Evolutionary conservation across 2,113 vertebrate genomes (phyloP).

Genomic region (Ptychochromis oligacanthus): DNA sequence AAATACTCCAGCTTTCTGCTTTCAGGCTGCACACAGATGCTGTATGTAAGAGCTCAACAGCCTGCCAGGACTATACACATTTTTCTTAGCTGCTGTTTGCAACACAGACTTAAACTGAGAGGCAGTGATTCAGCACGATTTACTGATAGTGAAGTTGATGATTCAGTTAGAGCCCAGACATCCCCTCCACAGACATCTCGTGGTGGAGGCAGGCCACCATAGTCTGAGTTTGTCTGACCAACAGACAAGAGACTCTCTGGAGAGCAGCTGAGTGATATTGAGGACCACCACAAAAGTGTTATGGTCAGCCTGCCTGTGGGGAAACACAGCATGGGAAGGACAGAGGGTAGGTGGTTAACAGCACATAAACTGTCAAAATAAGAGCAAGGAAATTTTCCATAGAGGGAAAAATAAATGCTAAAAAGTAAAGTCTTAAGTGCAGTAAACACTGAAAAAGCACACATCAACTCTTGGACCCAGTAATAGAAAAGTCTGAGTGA

Average conservation of each 20-base stretch:
- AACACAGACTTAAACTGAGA: accelerated
- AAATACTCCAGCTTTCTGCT: neutral
- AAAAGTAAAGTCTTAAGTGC: neutral
- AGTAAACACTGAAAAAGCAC: neutral
- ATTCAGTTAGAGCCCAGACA: no score
- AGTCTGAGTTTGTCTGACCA: no score
- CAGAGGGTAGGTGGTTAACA: neutral
- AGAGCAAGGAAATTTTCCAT: accelerated
- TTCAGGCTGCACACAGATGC: neutral
- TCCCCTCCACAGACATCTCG: no score
- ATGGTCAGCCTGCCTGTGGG: no score
- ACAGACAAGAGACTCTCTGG: no score
- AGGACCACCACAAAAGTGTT: no score
- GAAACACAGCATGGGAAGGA: no score
- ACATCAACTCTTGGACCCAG: neutral
- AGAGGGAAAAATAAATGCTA: neutral
- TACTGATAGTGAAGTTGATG: neutral
- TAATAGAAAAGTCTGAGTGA: neutral
- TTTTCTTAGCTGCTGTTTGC: neutral
- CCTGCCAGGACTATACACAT: neutral
- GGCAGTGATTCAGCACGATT: neutral
- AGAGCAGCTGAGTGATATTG: no score
- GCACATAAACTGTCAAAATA: neutral
- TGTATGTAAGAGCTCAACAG: neutral
- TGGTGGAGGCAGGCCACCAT: no score